A percentile compares a stretch with the other conserved stretches of the same genome.
Evolutionary conservation across 1,140 invertebrate species (phyloP).

Genomic region (Drosophila ohnishii): DNA sequence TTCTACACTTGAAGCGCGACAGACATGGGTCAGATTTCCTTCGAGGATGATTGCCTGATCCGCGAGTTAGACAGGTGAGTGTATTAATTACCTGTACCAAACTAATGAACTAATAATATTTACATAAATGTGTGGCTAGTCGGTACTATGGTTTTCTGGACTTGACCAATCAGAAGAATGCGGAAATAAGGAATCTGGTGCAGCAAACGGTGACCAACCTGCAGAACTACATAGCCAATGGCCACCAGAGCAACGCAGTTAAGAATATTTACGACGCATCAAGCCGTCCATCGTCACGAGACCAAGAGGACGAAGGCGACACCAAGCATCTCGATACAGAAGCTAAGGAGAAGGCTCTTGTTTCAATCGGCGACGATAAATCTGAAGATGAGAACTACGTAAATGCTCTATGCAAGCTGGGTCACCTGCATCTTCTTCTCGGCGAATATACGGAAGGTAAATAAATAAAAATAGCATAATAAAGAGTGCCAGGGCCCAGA

Average conservation of each 20-base stretch:
- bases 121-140: slow-evolving; percentile 34
- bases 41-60: slow-evolving; percentile 37
- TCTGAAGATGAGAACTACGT: slow-evolving; percentile 5
- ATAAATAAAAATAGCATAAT: slow-evolving; percentile 1
- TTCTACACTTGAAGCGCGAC: neutral
- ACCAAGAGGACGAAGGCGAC: slow-evolving; percentile 11
- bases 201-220: slow-evolving; percentile 54
- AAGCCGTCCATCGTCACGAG: neutral
- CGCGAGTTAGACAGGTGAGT: slow-evolving; percentile 42
- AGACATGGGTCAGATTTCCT: slow-evolving; percentile 21
- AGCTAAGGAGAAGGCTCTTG: neutral
- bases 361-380: slow-evolving; percentile 1
- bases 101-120: slow-evolving; percentile 5
- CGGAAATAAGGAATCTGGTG: slow-evolving; percentile 39
- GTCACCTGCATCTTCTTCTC: slow-evolving; percentile 95
- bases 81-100: neutral
- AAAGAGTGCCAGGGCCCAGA: neutral
- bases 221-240: slow-evolving; percentile 57
- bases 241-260: neutral
- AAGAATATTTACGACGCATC: slow-evolving; percentile 6
- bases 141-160: slow-evolving; percentile 67
- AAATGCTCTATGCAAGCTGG: slow-evolving; percentile 95
- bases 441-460: slow-evolving; percentile 96
- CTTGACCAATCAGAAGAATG: slow-evolving; percentile 55
- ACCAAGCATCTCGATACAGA: slow-evolving; percentile 22